Evolutionary conservation across 1,140 invertebrate genomes (phyloP), one percentile per base, ranked within the genome.

Genomic region (Zaprionus tsacasi): DNA sequence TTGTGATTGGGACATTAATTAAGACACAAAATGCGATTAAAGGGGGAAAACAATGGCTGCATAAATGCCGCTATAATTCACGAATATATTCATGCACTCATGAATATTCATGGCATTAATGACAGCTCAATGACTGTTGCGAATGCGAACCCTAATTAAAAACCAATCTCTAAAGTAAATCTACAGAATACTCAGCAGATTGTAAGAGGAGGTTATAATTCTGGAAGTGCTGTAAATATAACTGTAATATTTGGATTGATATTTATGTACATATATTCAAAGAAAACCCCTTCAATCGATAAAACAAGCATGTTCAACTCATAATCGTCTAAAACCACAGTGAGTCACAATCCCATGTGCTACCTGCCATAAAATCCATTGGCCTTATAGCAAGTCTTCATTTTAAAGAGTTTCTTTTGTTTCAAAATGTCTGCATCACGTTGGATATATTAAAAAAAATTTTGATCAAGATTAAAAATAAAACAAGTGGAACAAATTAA

Each of bases 1-100:
- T 82, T 71, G 54, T 74, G 82, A 78, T 83, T 88, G 83, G 83
- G 71, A 83, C 83, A 88, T 88, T 88, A 88, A 88, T 88, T 89
- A 89, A 89, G 83, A 88, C 81, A 88, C 85, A 88, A 89, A 81
- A 72, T 87, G 74, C 73, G 66, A 67, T 72, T 77, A 73, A 74
- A 30, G 3, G 78, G 68, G 68, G 52, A 66, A 40, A 75, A 76
- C 52, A 45, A 63, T 73, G 58, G 60, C 72, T 65, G 25, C 56
- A 67, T 73, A 70, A 60, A 57, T 83, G 55, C 50, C 50, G 10
- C 40, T 40, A 57, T 66, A 36, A 50, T 59, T 45, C 35, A 58
- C 52, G 57, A 50, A 50, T 61, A 65, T 65, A 67, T 67, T 50
- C 45, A 64, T 27, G 67, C 72, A 74, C 43, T 70, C 76, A 66